Conservation (phyloP, 2,888 invertebrate species). For the Trichogramma evanescens region DNA sequence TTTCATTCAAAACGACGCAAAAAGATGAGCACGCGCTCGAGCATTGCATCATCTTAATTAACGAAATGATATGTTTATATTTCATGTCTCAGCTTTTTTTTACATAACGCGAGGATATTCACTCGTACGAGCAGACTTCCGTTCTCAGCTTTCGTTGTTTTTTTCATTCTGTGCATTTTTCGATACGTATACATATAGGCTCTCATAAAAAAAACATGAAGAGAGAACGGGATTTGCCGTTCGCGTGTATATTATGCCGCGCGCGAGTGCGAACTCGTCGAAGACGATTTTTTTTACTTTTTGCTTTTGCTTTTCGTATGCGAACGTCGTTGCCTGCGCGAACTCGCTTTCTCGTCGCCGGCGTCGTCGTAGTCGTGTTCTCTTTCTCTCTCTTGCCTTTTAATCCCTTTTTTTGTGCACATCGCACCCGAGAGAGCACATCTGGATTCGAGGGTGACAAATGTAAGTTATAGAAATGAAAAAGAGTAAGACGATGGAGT, state of each 20-base stretch:
- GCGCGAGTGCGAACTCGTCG: conserved; percentile 16
- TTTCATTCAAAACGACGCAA: too few relatives aligned
- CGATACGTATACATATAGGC: not conserved
- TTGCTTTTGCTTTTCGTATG: too few relatives aligned
- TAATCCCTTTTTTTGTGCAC: not conserved
- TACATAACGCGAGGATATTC: too few relatives aligned
- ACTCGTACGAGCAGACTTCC: too few relatives aligned
- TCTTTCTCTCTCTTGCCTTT: not conserved
- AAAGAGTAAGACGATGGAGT: not conserved
- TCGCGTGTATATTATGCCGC: too few relatives aligned
- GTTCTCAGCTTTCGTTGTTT: not conserved
- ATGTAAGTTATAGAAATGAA: conserved; percentile 3
- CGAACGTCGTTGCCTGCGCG: too few relatives aligned
- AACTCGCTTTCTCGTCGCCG: too few relatives aligned
- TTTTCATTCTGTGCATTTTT: not conserved
- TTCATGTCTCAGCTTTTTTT: too few relatives aligned
- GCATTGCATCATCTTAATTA: too few relatives aligned
- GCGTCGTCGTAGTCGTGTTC: not conserved
- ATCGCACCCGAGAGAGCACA: not conserved
- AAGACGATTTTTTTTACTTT: conserved; percentile 13
- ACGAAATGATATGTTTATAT: too few relatives aligned
- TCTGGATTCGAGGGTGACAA: not conserved
- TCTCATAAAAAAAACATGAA: too few relatives aligned
- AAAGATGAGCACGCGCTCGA: too few relatives aligned
- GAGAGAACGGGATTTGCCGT: conserved; percentile 8